Evolutionary conservation across 2,888 invertebrate species (phyloP).

Genomic region (Diaprepes abbreviatus): DNA sequence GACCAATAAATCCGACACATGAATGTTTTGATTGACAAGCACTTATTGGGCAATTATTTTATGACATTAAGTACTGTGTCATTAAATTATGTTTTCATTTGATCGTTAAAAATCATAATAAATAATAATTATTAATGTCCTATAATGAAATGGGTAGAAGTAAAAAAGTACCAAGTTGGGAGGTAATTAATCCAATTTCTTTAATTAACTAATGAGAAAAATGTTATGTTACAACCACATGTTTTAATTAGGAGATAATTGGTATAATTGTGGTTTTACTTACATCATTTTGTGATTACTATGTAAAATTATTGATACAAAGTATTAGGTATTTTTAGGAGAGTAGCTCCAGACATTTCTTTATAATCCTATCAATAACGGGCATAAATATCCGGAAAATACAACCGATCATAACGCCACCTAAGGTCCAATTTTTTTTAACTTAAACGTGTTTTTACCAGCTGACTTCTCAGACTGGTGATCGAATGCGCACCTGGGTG

Average conservation of each 20-base stretch:
- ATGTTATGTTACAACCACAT: not conserved
- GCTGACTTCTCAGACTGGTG: no score
- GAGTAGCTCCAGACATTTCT: no score
- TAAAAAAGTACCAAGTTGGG: not conserved
- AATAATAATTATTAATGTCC: conserved; percentile 3
- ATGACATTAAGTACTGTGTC: conserved; percentile 3
- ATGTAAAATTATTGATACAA: no score
- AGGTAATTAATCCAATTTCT: not conserved
- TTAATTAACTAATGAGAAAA: not conserved
- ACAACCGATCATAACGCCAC: no score
- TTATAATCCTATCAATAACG: no score
- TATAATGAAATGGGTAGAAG: not conserved
- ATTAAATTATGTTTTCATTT: not conserved
- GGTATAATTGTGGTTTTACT: not conserved
- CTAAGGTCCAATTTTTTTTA: no score
- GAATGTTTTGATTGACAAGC: conserved; percentile 7
- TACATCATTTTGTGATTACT: not conserved
- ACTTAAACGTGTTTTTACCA: no score
- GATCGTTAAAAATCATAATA: not conserved
- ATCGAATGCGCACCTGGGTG: no score
- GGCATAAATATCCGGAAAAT: no score
- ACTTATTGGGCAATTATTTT: conserved; percentile 19
- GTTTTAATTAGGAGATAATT: not conserved
- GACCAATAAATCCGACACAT: not conserved
- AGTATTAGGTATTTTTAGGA: no score